Evolutionary conservation across 2,797 vertebrate species (phyloP), one percentile per base, ranked within the genome.

Genomic region (Halcyon leucocephala): DNA sequence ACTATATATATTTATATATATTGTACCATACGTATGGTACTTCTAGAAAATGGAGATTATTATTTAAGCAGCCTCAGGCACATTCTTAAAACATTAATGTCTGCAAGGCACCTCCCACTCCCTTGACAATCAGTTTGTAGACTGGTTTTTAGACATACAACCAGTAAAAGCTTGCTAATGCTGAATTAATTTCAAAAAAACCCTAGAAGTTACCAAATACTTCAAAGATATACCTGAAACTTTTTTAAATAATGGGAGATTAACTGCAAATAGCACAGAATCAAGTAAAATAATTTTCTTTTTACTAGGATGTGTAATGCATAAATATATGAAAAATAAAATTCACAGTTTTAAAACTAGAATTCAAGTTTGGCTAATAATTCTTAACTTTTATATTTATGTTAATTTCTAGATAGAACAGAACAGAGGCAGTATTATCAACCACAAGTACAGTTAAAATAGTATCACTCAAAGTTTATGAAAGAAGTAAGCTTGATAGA

Each of bases 281-380:
- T 97, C 94, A 97, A 97, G 97, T 87, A n/a, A 84, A 92, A 95
- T 96, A 2, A 95, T 95, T 95, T 97, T 84, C 93, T 97, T 97
- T 94, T 97, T 96, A 96, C 97, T 97, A 97, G 95, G 93, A 95
- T 98, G 92, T 97, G 91, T 97, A 98, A 98, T 97, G 98, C 97
- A 98, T 98, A 98, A 98, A 98, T 98, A 98, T 98, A 98, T 96
- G 98, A 98, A 98, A 98, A 98, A 98, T 98, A 98, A 98, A 98
- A 97, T 98, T 98, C 98, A 98, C 98, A 98, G 96, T 98, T 98
- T 98, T 97, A 97, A 98, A 98, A 98, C 98, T 98, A 98, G 97
- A 97, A 98, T 98, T 98, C 98, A 98, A 98, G 98, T 98, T 98
- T 98, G 98, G 98, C 98, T 98, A 98, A 97, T 97, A 97, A 97